Evolutionary conservation across 2,797 vertebrate genomes (phyloP), one percentile per base, ranked within the genome.

Genomic region (Neoniphon sammara): DNA sequence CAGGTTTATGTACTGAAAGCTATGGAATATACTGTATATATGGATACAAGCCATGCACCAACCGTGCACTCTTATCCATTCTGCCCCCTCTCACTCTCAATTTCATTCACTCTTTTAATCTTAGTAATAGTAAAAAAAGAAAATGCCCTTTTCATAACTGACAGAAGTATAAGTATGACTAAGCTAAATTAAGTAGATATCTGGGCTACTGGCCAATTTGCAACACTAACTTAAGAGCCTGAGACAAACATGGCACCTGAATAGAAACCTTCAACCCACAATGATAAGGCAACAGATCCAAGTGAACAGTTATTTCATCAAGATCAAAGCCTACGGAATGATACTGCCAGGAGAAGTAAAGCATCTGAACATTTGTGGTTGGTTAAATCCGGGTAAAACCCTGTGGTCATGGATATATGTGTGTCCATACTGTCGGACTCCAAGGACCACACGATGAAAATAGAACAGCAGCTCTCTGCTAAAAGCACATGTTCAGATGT

Each of bases 1-100:
- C 31, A 70, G 63, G 66, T 70, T 71, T 70, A 62, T 55, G 72
- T 44, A 58, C 73, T 72, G 50, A 21, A 73, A 65, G 47, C 34
- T 59, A 30, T 53, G 53, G 53, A 4, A 55, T 55, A 10, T 55
- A 46, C 12, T 15, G 36, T 39, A 46, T 46, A 14, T 39, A 5
- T 39, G 36, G 36, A 10, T 39, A 10, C 30, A 31, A 31, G 30
- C 36, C 9, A 39, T 39, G 2, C 8, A 10, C 6, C 36, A 46
- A 42, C 23, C 12, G 44, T 73, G 30, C 25, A 12, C 39, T 42
- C 39, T 10, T 2, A 42, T 50, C 50, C 34, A n/a, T 64, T 55
- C 20, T 54, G 23, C 58, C 67, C 31, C n/a, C 54, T 57, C 20
- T 10, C 14, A 8, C 20, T 2, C 1, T 21, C 12, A 7, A 3